Percentiles rank a stretch among this genome's conserved stretches.
These are phyloP conservation scores for Dicyrtoma fusca DNA, from an alignment of 2,888 invertebrate species.

Conservation along the genomic window DNA sequence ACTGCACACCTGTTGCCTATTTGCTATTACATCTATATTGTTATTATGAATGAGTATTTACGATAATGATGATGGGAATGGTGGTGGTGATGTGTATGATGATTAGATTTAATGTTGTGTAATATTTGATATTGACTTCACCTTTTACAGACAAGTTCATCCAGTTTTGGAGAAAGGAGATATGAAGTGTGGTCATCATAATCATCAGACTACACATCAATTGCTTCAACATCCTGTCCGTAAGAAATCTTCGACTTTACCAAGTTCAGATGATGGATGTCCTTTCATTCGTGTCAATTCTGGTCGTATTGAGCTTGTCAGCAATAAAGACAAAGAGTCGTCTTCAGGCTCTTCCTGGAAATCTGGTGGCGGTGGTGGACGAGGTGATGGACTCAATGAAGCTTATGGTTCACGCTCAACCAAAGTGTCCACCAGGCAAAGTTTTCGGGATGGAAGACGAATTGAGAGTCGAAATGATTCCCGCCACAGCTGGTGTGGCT, in stretches of 20 bases:
- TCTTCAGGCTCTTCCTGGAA: conserved; percentile 19
- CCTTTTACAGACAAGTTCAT: conserved; percentile 52
- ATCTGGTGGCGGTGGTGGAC: conserved; percentile 10
- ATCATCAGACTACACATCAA: conserved; percentile 34
- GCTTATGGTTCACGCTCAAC: conserved; percentile 25
- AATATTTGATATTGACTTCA: neutral
- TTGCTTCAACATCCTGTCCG: conserved; percentile 38
- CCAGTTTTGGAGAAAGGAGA: conserved; percentile 54
- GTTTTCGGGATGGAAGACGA: conserved; percentile 15
- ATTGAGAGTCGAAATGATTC: conserved; percentile 47
- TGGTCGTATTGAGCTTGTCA: conserved; percentile 56
- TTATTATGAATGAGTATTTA: neutral
- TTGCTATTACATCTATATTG: too few species aligned
- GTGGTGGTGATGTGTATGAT: neutral
- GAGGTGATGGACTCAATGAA: conserved; percentile 26
- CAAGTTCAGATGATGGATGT: conserved; percentile 47
- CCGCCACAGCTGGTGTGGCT: conserved; percentile 55
- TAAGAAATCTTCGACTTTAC: conserved; percentile 51
- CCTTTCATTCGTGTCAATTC: conserved; percentile 56
- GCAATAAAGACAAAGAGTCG: conserved; percentile 41
- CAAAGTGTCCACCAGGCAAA: conserved; percentile 34
- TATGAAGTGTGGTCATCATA: conserved; percentile 45
- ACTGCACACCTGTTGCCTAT: too few species aligned
- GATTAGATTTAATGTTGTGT: too few species aligned
- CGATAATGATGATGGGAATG: neutral